A percentile compares a stretch with the other conserved stretches of the same genome.
phyloP scores from a whole-genome alignment of 2,113 vertebrate species.

The Lophura nycthemera region DNA sequence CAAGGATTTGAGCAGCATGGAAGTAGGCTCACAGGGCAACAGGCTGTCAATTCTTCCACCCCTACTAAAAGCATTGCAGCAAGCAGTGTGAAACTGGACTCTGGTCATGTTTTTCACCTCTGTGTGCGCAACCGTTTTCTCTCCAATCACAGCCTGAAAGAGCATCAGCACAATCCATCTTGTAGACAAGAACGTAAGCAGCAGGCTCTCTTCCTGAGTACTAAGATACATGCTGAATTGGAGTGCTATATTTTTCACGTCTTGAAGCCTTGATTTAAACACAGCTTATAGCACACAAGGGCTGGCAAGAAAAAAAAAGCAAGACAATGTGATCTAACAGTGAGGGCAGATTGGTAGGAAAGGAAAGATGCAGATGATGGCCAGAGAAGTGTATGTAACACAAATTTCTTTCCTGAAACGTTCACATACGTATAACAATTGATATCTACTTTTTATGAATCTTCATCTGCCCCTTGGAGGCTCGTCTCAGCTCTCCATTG shows the following conservation, averaged over 20 bases:
- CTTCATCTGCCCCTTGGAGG: background rate
- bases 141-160: background rate
- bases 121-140: background rate
- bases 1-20: background rate
- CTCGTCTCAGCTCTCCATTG: background rate
- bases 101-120: fast-evolving
- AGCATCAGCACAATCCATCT: background rate
- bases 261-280: background rate
- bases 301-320: background rate
- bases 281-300: background rate
- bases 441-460: background rate
- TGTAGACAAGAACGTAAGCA: background rate
- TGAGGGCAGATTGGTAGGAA: background rate
- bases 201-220: background rate
- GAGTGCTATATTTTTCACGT: background rate
- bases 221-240: background rate
- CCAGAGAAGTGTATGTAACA: background rate
- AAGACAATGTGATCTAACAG: background rate
- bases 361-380: background rate
- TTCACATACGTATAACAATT: background rate
- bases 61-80: background rate
- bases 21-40: background rate
- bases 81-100: background rate
- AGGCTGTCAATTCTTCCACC: background rate
- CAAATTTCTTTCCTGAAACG: background rate